phyloP scores from a whole-genome alignment of 2,113 vertebrate species.

The Maccullochella peelii region DNA sequence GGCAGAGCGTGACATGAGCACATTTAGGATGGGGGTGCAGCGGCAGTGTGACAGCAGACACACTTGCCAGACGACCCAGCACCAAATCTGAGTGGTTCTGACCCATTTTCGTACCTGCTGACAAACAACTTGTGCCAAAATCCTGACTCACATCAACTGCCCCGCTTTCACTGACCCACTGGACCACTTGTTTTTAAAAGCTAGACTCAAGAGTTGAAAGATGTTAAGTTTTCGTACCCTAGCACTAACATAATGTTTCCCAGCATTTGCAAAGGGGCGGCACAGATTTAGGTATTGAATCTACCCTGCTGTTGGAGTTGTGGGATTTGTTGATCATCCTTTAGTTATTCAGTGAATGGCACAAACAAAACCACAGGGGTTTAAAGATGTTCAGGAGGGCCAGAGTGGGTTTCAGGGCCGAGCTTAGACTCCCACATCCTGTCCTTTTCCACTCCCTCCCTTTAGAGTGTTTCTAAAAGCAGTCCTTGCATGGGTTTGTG shows the following conservation, averaged over 20 bases:
- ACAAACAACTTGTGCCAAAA: slow-evolving; percentile 18
- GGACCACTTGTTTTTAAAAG: slow-evolving; percentile 24
- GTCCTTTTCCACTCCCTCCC: slow-evolving; percentile 62
- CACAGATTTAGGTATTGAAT: slow-evolving; percentile 20
- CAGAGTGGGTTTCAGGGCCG: slow-evolving; percentile 55
- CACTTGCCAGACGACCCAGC: slow-evolving; percentile 53
- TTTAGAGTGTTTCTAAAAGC: slow-evolving; percentile 76
- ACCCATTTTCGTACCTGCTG: slow-evolving; percentile 37
- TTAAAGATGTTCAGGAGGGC: slow-evolving; percentile 68
- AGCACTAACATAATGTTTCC: background rate
- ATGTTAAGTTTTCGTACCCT: background rate
- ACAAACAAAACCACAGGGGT: slow-evolving; percentile 52
- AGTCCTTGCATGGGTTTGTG: slow-evolving; percentile 72
- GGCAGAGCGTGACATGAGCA: slow-evolving; percentile 79
- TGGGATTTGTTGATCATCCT: slow-evolving; percentile 37
- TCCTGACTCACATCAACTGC: slow-evolving; percentile 17
- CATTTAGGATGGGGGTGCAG: slow-evolving; percentile 69
- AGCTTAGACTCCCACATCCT: slow-evolving; percentile 70
- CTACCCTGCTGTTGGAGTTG: slow-evolving; percentile 2
- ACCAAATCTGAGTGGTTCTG: slow-evolving; percentile 45
- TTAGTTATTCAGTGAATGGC: slow-evolving; percentile 44
- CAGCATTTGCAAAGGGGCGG: background rate
- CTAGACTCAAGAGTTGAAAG: background rate
- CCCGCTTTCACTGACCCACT: slow-evolving; percentile 22
- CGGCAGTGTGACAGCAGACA: slow-evolving; percentile 64